phyloP scores from a whole-genome alignment of 2,888 invertebrate species.

The Acronicta alni region DNA sequence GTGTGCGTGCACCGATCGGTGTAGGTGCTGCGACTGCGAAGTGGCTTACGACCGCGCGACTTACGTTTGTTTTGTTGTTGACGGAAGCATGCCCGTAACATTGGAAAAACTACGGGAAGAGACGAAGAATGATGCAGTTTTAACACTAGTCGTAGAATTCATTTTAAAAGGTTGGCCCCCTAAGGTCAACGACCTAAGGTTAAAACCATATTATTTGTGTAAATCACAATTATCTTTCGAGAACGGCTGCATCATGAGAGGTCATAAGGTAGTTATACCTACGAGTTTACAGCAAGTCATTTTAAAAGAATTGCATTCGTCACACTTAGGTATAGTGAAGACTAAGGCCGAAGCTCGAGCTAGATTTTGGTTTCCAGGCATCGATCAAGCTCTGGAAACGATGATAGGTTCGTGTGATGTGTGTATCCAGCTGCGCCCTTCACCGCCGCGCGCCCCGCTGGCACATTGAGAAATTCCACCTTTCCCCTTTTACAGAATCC shows the following conservation, averaged over 20 bases:
- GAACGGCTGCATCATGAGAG: slow-evolving; percentile 12
- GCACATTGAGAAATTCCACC: neutral
- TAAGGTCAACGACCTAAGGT: neutral
- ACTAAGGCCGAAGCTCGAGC: no score
- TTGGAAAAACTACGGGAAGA: no score
- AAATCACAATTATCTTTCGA: slow-evolving; percentile 7
- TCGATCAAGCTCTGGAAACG: neutral
- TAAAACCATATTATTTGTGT: slow-evolving; percentile 17
- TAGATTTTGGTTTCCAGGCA: neutral
- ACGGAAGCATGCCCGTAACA: no score
- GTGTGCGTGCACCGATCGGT: no score
- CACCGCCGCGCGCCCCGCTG: slow-evolving; percentile 4
- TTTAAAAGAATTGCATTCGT: no score
- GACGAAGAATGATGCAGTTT: no score
- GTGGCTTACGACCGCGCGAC: no score
- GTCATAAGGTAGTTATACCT: slow-evolving; percentile 15
- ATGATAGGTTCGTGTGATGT: neutral
- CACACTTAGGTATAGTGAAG: no score
- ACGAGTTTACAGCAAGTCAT: no score
- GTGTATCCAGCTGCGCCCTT: slow-evolving; percentile 2
- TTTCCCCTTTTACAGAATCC: slow-evolving; percentile 1
- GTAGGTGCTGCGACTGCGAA: no score
- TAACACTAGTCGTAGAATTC: no score
- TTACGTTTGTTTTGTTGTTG: slow-evolving; percentile 15
- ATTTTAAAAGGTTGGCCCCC: slow-evolving; percentile 9